Percentiles rank a stretch among this genome's conserved stretches.
These are phyloP conservation scores for Centropus bengalensis DNA, from an alignment of 2,113 vertebrate genomes.

Conservation along the genomic window DNA sequence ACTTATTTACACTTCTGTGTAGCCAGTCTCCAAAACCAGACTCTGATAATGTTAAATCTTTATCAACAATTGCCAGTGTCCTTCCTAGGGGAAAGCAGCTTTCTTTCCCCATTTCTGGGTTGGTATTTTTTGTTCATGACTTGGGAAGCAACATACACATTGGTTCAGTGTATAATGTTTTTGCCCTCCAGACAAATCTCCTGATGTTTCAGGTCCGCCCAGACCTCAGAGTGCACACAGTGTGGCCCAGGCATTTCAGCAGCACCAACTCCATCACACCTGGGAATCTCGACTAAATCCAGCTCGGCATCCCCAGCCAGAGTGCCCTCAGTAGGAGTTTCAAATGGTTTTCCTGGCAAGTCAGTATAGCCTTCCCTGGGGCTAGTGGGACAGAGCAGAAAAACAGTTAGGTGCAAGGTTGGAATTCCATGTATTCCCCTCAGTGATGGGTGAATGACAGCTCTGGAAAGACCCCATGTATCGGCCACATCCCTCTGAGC, in stretches of 20 bases:
- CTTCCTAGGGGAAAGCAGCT: neutral
- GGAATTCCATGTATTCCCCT: neutral
- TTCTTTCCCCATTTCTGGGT: neutral
- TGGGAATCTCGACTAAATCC: neutral
- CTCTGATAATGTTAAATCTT: neutral
- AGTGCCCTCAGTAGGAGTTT: neutral
- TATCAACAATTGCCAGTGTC: neutral
- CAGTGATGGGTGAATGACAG: neutral
- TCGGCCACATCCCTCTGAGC: neutral
- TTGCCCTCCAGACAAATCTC: neutral
- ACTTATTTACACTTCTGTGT: neutral
- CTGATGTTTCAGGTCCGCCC: neutral
- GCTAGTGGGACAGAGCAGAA: neutral
- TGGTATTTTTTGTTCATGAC: neutral
- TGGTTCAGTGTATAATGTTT: neutral
- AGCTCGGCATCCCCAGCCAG: neutral
- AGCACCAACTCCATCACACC: neutral
- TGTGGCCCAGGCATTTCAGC: neutral
- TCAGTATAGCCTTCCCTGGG: neutral
- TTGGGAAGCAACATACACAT: neutral
- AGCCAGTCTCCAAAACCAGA: neutral
- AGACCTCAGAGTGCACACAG: neutral
- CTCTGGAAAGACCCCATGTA: neutral
- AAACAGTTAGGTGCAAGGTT: neutral
- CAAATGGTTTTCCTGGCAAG: neutral